Conservation (phyloP, 2,113 vertebrate species). For the Gadus macrocephalus region DNA sequence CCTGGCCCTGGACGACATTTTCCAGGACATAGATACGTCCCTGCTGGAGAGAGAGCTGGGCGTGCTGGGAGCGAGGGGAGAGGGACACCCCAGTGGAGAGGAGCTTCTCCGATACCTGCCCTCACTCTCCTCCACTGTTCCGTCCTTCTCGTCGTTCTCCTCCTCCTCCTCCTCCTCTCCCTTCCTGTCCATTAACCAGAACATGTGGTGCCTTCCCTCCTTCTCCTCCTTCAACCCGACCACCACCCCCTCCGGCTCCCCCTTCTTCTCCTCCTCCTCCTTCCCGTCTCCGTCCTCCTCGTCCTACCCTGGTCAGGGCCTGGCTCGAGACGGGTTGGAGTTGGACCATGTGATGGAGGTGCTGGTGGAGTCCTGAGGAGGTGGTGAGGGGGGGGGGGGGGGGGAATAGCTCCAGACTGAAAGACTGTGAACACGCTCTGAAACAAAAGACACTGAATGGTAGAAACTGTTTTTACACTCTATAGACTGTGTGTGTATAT, state of each 20-base stretch:
- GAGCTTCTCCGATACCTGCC: conserved; percentile 52
- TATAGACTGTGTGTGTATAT: no score
- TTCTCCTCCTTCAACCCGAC: conserved; percentile 41
- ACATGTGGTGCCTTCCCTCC: conserved; percentile 47
- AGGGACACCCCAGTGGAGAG: conserved; percentile 29
- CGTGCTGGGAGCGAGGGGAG: conserved; percentile 39
- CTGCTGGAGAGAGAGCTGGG: conserved; percentile 69
- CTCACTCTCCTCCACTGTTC: conserved; percentile 19
- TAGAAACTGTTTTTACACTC: neutral
- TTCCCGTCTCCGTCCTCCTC: conserved; percentile 18
- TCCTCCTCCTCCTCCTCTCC: conserved; percentile 25
- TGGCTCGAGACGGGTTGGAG: conserved; percentile 66
- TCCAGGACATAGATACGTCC: conserved; percentile 78
- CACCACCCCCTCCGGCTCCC: conserved; percentile 18
- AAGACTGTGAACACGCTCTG: neutral
- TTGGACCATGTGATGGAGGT: conserved; percentile 78
- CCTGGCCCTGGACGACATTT: conserved; percentile 72
- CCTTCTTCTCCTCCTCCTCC: conserved; percentile 35
- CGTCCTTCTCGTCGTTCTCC: neutral
- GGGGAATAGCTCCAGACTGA: neutral
- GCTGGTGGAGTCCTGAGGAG: conserved; percentile 70
- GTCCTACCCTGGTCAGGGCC: conserved; percentile 32
- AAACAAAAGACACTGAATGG: neutral
- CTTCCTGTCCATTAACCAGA: conserved; percentile 40
- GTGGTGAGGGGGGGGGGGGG: neutral